A percentile compares a stretch with the other conserved stretches of the same genome.
Conservation (phyloP, 2,888 invertebrate genomes). For the Andrena hattorfiana region DNA sequence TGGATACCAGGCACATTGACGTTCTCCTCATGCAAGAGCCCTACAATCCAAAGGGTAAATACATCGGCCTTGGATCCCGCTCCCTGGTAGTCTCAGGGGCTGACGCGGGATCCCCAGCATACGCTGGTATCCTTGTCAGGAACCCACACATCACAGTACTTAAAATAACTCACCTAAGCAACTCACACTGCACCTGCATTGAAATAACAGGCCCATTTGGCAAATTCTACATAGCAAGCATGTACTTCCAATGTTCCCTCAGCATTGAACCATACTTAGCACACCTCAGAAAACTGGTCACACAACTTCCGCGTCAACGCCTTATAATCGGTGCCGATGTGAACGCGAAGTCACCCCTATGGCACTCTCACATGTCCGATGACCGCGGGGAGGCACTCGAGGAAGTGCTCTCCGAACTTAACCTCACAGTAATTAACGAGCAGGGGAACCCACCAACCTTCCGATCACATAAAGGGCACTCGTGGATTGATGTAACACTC, state of each 20-base stretch:
- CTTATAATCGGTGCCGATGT: not conserved
- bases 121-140: not conserved
- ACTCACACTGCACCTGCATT: not conserved
- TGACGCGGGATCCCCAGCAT: not conserved
- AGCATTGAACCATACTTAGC: not conserved
- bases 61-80: not conserved
- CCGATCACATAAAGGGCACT: not conserved
- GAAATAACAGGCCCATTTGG: not conserved
- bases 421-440: not conserved
- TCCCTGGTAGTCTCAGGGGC: not conserved
- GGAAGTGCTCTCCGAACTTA: not conserved
- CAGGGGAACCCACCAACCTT: not conserved
- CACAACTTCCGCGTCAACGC: not conserved
- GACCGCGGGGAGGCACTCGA: not conserved
- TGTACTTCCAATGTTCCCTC: not conserved
- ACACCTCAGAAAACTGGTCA: not conserved
- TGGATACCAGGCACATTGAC: not conserved
- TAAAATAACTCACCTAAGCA: not conserved
- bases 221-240: not conserved
- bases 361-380: not conserved
- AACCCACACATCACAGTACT: not conserved
- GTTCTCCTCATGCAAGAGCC: constrained; percentile 17
- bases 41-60: not conserved
- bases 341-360: not conserved
- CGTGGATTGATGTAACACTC: not conserved